Conservation (phyloP, 2,113 vertebrate genomes). For the Callocephalon fimbriatum region DNA sequence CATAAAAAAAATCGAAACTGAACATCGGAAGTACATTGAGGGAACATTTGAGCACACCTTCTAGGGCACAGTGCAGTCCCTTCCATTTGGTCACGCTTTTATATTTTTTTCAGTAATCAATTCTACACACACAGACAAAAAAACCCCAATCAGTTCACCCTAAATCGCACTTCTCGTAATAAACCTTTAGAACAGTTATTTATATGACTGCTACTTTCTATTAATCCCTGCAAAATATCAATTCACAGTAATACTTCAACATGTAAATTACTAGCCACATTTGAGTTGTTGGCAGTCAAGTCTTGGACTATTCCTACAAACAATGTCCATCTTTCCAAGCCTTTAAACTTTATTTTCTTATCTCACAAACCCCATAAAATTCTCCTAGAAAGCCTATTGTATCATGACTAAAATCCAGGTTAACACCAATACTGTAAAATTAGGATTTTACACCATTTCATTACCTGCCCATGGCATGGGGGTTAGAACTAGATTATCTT, state of each 20-base stretch:
- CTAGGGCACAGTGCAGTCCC: not conserved
- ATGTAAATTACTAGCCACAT: not conserved
- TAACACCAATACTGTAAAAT: not conserved
- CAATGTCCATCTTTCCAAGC: not conserved
- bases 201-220: not conserved
- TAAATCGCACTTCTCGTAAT: not conserved
- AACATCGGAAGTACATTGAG: not conserved
- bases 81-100: not conserved
- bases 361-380: accelerated
- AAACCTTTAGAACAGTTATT: not conserved
- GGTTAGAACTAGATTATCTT: not conserved
- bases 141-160: not conserved
- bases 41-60: not conserved
- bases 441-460: not conserved
- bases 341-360: not conserved
- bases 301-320: not conserved
- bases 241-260: not conserved
- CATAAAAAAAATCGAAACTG: not conserved
- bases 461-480: not conserved
- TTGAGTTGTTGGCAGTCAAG: not conserved
- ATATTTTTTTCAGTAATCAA: not conserved
- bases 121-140: not conserved
- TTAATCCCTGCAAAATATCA: not conserved
- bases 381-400: not conserved
- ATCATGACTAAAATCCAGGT: not conserved